Conservation (phyloP, 1,140 invertebrate species). For the Philotrypesis tridentata region DNA sequence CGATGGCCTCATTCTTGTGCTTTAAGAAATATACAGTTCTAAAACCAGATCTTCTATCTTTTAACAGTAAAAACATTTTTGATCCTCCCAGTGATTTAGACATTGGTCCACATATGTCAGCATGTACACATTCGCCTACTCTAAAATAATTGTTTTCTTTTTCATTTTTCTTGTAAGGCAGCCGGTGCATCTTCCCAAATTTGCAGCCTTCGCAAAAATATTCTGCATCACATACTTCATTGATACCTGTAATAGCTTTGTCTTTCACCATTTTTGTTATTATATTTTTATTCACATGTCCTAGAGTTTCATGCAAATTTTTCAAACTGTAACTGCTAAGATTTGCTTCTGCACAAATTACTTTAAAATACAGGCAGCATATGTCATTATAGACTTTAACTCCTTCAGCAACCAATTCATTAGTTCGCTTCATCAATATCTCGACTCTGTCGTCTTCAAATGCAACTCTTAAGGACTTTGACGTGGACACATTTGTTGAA, state of each 20-base stretch:
- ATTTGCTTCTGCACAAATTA: not conserved
- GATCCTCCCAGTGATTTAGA: constrained; percentile 56
- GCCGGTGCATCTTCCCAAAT: not conserved
- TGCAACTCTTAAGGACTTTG: not conserved
- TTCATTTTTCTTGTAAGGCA: not conserved
- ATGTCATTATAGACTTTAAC: not conserved
- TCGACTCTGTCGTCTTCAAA: not conserved
- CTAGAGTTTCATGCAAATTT: not conserved
- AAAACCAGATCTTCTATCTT: constrained; percentile 62
- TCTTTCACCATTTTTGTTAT: not conserved
- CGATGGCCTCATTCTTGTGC: constrained; percentile 55
- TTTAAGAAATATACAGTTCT: constrained; percentile 67
- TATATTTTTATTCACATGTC: not conserved
- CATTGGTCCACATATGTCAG: constrained; percentile 66
- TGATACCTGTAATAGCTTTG: not conserved
- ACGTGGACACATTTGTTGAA: not conserved
- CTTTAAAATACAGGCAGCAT: not conserved
- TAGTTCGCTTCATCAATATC: not conserved
- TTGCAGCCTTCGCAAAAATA: not conserved
- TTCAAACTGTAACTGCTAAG: not conserved
- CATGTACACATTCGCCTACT: constrained; percentile 58
- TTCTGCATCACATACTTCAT: not conserved
- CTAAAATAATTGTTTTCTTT: not conserved
- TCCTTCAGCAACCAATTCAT: not conserved
- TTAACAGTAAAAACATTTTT: constrained; percentile 65